phyloP scores from a whole-genome alignment of 2,888 invertebrate genomes.

The Drosophila diplacantha region DNA sequence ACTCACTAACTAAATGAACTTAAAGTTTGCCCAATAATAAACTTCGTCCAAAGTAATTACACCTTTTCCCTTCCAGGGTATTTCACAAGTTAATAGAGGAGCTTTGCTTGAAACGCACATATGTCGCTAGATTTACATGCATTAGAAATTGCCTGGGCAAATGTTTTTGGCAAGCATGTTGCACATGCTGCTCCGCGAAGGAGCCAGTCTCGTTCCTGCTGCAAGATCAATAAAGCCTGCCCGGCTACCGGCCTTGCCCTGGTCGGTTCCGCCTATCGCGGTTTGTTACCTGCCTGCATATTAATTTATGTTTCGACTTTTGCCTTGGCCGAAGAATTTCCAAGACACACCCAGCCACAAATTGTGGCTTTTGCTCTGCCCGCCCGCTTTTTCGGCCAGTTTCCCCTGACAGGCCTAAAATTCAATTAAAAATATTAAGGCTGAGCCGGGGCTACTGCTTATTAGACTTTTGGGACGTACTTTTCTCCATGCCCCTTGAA shows the following conservation, averaged over 20 bases:
- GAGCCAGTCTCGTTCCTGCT: constrained; percentile 15
- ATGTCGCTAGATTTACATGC: constrained; percentile 32
- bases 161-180: constrained; percentile 34
- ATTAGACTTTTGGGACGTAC: constrained; percentile 35
- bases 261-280: constrained; percentile 39
- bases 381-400: constrained; percentile 11
- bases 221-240: constrained; percentile 36
- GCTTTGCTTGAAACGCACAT: constrained; percentile 4
- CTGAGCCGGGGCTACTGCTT: constrained; percentile 35
- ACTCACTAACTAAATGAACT: no score
- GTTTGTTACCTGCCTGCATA: constrained; percentile 42
- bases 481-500: constrained; percentile 31
- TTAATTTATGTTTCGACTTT: constrained; percentile 46
- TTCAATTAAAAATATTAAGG: constrained; percentile 42
- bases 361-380: constrained; percentile 22
- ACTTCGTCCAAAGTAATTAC: background rate
- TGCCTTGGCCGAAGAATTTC: constrained; percentile 42
- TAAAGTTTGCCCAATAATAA: no score
- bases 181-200: constrained; percentile 28
- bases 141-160: constrained; percentile 37
- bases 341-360: constrained; percentile 37
- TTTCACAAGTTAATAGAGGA: background rate
- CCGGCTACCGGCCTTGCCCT: constrained; percentile 43
- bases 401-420: constrained; percentile 35
- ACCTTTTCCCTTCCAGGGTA: background rate